Evolutionary conservation across 2,797 vertebrate species (phyloP).

Genomic region (Acipenser oxyrinchus): DNA sequence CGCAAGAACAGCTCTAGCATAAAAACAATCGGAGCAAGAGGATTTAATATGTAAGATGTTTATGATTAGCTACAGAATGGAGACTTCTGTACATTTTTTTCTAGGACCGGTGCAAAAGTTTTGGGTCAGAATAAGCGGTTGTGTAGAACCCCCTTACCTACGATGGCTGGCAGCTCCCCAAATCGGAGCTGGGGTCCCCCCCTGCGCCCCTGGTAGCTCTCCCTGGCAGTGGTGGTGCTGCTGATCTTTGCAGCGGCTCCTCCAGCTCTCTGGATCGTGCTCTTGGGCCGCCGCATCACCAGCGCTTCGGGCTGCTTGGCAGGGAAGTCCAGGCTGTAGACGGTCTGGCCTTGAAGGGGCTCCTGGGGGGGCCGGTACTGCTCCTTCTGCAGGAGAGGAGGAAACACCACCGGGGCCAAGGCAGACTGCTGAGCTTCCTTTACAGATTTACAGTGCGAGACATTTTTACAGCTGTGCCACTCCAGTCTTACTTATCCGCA

Average conservation of each 20-base stretch:
- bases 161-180: constrained; percentile 46
- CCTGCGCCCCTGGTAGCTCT: constrained; percentile 15
- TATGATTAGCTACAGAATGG: too few species aligned
- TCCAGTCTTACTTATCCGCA: too few species aligned
- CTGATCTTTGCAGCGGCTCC: background rate
- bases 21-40: too few species aligned
- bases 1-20: too few species aligned
- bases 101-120: too few species aligned
- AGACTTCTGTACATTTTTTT: too few species aligned
- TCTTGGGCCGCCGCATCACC: constrained; percentile 2
- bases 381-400: constrained; percentile 14
- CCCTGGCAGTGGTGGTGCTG: constrained; percentile 7
- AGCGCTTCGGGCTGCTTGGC: constrained; percentile 7
- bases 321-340: constrained; percentile 15
- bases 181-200: constrained; percentile 26
- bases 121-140: too few species aligned
- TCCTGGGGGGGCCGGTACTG: constrained; percentile 14
- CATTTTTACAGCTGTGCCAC: background rate
- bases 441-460: background rate
- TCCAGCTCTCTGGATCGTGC: background rate
- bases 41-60: too few species aligned
- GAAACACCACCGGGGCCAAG: background rate
- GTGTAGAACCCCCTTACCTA: constrained; percentile 42
- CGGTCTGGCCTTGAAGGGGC: constrained; percentile 6
- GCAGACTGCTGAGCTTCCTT: background rate